Percentiles rank a stretch among this genome's conserved stretches.
Conservation (phyloP, 2,113 vertebrate genomes). For the Otocyon megalotis region DNA sequence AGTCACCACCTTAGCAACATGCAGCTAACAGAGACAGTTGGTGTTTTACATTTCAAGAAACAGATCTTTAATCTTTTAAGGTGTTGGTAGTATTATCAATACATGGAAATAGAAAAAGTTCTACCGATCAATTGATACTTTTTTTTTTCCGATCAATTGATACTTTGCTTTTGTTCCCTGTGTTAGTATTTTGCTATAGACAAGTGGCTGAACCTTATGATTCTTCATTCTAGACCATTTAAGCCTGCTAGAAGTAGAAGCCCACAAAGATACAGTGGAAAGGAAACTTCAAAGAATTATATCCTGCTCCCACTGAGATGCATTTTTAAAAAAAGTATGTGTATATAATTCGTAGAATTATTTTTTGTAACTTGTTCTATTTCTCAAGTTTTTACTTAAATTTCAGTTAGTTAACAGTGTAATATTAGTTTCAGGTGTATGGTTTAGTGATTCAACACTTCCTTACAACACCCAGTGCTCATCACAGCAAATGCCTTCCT, state of each 20-base stretch:
- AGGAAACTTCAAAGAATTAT: conserved; percentile 42
- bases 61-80: conserved; percentile 60
- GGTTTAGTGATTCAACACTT: neutral
- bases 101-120: neutral
- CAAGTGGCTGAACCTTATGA: conserved; percentile 42
- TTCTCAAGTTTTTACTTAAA: neutral
- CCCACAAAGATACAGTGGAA: neutral
- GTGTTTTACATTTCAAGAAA: conserved; percentile 53
- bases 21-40: neutral
- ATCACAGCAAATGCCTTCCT: neutral
- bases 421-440: neutral
- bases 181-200: conserved; percentile 40
- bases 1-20: neutral
- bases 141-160: neutral
- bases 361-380: neutral
- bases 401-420: neutral
- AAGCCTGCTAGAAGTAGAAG: conserved; percentile 39
- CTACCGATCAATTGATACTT: neutral
- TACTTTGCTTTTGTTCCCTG: neutral
- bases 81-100: conserved; percentile 17
- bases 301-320: neutral
- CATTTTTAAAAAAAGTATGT: neutral
- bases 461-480: neutral
- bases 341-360: neutral
- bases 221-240: conserved; percentile 38